Conservation (phyloP, 2,113 vertebrate species). For the Rhineura floridana region DNA sequence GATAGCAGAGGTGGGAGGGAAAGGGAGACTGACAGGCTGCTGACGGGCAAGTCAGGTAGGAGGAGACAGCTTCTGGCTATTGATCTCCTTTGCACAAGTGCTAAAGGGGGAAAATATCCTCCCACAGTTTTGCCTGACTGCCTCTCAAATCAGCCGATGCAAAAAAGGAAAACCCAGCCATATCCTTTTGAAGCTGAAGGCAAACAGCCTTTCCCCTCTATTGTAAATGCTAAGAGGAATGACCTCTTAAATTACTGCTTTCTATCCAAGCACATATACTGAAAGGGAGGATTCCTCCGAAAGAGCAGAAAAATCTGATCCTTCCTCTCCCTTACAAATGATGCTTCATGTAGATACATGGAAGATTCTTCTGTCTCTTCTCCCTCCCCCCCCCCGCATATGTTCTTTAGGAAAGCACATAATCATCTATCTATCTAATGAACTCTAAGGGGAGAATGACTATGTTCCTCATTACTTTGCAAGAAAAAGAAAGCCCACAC, state of each 20-base stretch:
- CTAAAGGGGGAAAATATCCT: not conserved
- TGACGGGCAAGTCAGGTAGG: not conserved
- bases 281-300: not conserved
- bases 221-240: not conserved
- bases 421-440: not conserved
- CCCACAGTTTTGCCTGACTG: conserved; percentile 13
- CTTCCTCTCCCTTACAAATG: not conserved
- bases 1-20: not conserved
- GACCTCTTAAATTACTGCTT: not conserved
- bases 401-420: not conserved
- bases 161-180: not conserved
- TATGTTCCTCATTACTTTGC: not conserved
- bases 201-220: not conserved
- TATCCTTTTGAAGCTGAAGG: not conserved
- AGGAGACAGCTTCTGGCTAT: conserved; percentile 8
- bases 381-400: not conserved
- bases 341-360: not conserved
- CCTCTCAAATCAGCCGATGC: not conserved
- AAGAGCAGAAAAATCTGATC: not conserved
- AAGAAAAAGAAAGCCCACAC: not conserved
- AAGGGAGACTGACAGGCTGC: not conserved
- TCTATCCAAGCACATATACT: not conserved
- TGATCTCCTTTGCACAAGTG: conserved; percentile 19
- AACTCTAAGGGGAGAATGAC: not conserved
- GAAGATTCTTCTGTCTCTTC: not conserved